These are phyloP conservation scores for Vannuccia rotundouncinata DNA, from an alignment of 2,888 invertebrate genomes.

Conservation along the genomic window DNA sequence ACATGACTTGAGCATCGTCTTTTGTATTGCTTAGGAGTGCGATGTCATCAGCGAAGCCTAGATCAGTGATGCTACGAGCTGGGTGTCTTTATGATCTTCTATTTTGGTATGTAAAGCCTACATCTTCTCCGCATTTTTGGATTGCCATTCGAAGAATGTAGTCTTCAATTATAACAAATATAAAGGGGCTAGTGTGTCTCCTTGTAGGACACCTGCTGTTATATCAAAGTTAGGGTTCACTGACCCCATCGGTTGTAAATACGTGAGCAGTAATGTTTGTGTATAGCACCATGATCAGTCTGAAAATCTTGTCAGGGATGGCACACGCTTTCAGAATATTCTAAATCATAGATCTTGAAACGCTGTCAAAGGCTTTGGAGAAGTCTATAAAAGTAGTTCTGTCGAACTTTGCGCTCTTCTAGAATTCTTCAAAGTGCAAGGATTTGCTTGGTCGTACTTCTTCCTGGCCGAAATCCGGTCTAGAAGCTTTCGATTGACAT, in stretches of 20 bases:
- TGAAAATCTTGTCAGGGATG: not conserved
- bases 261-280: constrained; percentile 12
- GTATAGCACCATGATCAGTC: constrained; percentile 11
- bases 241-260: constrained; percentile 19
- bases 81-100: constrained; percentile 16
- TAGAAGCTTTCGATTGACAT: not conserved
- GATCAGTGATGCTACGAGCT: not conserved
- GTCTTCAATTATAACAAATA: not conserved
- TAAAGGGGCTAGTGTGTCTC: not conserved
- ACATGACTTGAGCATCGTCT: not conserved
- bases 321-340: not conserved
- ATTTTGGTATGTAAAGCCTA: not conserved
- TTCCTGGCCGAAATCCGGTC: constrained; percentile 1
- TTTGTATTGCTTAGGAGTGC: not conserved
- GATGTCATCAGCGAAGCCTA: not conserved
- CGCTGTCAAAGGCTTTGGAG: not conserved
- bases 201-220: not conserved
- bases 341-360: constrained; percentile 4
- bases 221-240: constrained; percentile 6
- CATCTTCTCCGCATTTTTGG: not conserved
- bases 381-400: constrained; percentile 1
- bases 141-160: constrained; percentile 9
- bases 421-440: not conserved
- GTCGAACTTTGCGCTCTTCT: constrained; percentile 6
- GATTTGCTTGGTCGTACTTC: constrained; percentile 12